Evolutionary conservation across 2,888 invertebrate genomes (phyloP).

Genomic region (Xylota segnis): DNA sequence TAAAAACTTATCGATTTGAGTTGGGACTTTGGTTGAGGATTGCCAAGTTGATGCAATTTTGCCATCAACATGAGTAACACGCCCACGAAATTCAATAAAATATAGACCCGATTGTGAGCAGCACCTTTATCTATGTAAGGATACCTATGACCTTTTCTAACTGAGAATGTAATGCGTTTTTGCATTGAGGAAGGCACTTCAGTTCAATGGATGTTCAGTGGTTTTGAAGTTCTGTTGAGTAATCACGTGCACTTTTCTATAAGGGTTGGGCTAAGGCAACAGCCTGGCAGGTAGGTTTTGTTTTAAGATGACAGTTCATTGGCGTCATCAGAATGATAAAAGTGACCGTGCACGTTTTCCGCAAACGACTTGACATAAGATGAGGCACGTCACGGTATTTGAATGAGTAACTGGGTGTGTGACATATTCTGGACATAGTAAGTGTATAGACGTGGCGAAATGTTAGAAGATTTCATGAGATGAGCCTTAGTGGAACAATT

Average conservation of each 20-base stretch:
- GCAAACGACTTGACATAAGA: background rate
- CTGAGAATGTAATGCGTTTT: background rate
- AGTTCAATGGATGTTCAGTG: background rate
- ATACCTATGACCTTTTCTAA: slow-evolving; percentile 22
- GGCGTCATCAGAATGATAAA: background rate
- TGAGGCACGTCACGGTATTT: background rate
- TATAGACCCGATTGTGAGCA: background rate
- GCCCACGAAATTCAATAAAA: background rate
- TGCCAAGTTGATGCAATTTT: slow-evolving; percentile 32
- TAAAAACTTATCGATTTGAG: background rate
- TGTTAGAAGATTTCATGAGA: too few relatives aligned
- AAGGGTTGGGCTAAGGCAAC: background rate
- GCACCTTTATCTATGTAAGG: background rate
- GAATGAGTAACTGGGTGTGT: background rate
- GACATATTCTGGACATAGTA: background rate
- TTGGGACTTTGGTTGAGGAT: background rate
- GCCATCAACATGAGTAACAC: background rate
- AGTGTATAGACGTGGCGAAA: background rate
- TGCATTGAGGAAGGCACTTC: background rate
- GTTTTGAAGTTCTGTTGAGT: slow-evolving; percentile 23
- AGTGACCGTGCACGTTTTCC: background rate
- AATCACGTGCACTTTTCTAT: slow-evolving; percentile 16
- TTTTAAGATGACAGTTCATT: background rate
- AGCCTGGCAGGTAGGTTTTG: background rate
- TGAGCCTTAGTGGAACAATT: too few relatives aligned